A percentile compares a stretch with the other conserved stretches of the same genome.
phyloP scores from a whole-genome alignment of 2,797 vertebrate species.

The Sardinella longiceps region DNA sequence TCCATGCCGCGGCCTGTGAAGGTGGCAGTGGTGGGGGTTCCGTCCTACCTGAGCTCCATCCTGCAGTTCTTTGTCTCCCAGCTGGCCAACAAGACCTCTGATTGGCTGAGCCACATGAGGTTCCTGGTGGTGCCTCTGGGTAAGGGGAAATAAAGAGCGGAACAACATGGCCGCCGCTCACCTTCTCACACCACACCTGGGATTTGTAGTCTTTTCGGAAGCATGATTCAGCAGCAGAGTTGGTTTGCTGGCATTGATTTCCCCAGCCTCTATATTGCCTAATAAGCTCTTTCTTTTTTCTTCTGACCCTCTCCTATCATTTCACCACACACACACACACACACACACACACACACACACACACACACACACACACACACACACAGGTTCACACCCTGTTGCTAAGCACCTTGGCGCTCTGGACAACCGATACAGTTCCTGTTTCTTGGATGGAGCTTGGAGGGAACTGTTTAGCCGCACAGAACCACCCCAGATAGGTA shows the following conservation, averaged over 20 bases:
- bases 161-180: not conserved
- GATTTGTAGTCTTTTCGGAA: not conserved
- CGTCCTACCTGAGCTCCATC: slow-evolving; percentile 91
- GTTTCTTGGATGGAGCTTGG: slow-evolving; percentile 90
- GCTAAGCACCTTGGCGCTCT: slow-evolving; percentile 92
- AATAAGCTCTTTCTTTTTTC: not conserved
- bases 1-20: slow-evolving; percentile 93
- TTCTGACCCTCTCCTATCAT: not conserved
- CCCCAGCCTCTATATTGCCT: not conserved
- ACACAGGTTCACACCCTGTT: slow-evolving; percentile 87
- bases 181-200: not conserved
- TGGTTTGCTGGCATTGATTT: not conserved
- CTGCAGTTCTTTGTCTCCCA: slow-evolving; percentile 96
- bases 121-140: slow-evolving; percentile 93
- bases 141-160: slow-evolving; percentile 65
- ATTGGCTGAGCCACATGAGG: slow-evolving; percentile 96
- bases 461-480: slow-evolving; percentile 89
- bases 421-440: slow-evolving; percentile 88
- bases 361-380: not conserved
- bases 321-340: too few relatives aligned
- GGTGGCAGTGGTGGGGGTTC: slow-evolving; percentile 89
- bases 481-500: slow-evolving; percentile 84
- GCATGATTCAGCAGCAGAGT: not conserved
- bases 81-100: slow-evolving; percentile 92
- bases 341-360: too few relatives aligned